Percentiles rank a stretch among this genome's conserved stretches.
Conservation (phyloP, 2,797 vertebrate species). For the Vultur gryphus region DNA sequence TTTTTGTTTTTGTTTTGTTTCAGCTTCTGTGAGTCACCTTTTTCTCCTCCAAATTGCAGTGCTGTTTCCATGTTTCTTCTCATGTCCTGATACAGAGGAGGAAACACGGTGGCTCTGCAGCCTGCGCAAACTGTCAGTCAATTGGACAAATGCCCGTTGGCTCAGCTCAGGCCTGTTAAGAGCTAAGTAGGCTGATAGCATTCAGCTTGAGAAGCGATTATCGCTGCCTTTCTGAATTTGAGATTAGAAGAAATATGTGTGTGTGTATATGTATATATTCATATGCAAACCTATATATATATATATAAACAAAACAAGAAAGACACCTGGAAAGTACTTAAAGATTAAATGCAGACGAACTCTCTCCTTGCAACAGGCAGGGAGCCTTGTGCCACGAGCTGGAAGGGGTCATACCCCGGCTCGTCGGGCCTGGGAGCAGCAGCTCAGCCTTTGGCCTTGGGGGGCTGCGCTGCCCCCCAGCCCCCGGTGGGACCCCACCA, state of each 20-base stretch:
- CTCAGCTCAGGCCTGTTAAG: background rate
- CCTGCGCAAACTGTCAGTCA: background rate
- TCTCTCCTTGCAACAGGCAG: background rate
- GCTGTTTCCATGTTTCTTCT: background rate
- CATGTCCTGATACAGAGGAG: background rate
- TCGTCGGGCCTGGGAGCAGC: fast-evolving
- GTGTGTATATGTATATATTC: background rate
- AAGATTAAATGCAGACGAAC: background rate
- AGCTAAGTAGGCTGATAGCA: background rate
- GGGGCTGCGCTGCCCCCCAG: fast-evolving
- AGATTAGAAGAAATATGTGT: background rate
- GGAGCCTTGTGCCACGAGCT: background rate
- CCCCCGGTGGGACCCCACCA: fast-evolving
- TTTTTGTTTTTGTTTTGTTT: background rate
- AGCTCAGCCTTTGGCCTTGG: background rate
- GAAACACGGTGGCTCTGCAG: background rate
- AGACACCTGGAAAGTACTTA: background rate
- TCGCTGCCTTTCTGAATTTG: background rate
- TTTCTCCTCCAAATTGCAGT: background rate
- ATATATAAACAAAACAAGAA: background rate
- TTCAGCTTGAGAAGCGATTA: background rate
- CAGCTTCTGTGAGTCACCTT: background rate
- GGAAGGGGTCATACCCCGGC: background rate
- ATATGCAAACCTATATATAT: background rate
- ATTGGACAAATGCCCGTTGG: background rate